Percentiles rank a stretch among this genome's conserved stretches.
Evolutionary conservation across 2,797 vertebrate genomes (phyloP).

Genomic region (Danio aesculapii): DNA sequence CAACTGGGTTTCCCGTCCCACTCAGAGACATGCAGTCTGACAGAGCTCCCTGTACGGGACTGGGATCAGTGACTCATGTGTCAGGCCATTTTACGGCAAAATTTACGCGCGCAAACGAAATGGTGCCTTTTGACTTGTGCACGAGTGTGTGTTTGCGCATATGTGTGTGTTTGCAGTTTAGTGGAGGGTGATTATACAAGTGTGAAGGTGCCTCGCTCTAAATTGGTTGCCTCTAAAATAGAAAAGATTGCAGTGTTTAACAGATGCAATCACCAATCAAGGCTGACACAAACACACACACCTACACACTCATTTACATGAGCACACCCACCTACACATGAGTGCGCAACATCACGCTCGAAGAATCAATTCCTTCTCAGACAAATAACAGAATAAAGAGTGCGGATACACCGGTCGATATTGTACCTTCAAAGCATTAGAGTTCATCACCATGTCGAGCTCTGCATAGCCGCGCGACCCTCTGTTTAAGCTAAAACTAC

Average conservation of each 20-base stretch:
- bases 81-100: slow-evolving; percentile 41
- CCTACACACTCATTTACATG: slow-evolving; percentile 55
- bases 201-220: slow-evolving; percentile 54
- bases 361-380: slow-evolving; percentile 79
- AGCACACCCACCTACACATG: slow-evolving; percentile 56
- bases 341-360: slow-evolving; percentile 57
- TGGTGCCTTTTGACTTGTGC: slow-evolving; percentile 23
- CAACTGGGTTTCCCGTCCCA: slow-evolving; percentile 68
- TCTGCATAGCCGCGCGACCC: slow-evolving; percentile 74
- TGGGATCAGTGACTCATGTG: slow-evolving; percentile 53
- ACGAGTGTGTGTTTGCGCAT: slow-evolving; percentile 19
- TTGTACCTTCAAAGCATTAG: slow-evolving; percentile 80
- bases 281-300: slow-evolving; percentile 63
- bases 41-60: slow-evolving; percentile 59
- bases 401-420: slow-evolving; percentile 80
- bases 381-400: slow-evolving; percentile 83
- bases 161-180: slow-evolving; percentile 38
- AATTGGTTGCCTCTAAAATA: slow-evolving; percentile 48
- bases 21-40: slow-evolving; percentile 73
- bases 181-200: slow-evolving; percentile 44
- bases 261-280: slow-evolving; percentile 67
- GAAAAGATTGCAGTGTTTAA: slow-evolving; percentile 65
- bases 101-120: slow-evolving; percentile 24
- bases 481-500: slow-evolving; percentile 81
- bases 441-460: slow-evolving; percentile 82